phyloP scores from a whole-genome alignment of 2,113 vertebrate species.

The Nothoprocta perdicaria region DNA sequence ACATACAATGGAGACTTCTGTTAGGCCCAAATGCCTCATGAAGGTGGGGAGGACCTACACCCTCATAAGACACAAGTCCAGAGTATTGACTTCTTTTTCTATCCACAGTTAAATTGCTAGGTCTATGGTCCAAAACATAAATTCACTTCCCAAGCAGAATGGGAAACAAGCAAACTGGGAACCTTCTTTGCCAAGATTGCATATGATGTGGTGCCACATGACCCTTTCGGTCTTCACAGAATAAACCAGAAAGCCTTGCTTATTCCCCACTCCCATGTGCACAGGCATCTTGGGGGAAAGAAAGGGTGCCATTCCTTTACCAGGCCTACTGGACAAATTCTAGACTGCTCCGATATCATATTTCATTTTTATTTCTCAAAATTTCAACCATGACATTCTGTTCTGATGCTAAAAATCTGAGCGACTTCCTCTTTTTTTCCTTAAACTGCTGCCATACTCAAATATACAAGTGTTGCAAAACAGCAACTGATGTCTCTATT shows the following conservation, averaged over 20 bases:
- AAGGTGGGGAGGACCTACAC: background rate
- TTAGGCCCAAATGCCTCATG: background rate
- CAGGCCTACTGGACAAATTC: background rate
- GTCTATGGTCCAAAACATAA: background rate
- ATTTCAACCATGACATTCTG: background rate
- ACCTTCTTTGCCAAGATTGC: accelerated
- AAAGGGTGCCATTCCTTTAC: background rate
- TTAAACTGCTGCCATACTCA: background rate
- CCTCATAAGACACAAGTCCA: background rate
- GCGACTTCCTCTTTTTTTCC: background rate
- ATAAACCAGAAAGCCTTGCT: background rate
- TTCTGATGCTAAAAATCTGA: background rate
- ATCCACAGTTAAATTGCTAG: background rate
- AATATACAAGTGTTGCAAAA: background rate
- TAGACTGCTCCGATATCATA: background rate
- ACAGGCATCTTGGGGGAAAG: background rate
- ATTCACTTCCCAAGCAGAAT: background rate
- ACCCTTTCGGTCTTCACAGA: background rate
- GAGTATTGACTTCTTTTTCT: background rate
- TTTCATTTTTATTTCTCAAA: background rate
- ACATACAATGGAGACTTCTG: background rate
- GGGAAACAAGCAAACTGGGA: background rate
- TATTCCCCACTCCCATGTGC: background rate
- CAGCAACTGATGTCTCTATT: background rate
- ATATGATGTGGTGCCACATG: background rate